Percentiles rank a stretch among this genome's conserved stretches.
Evolutionary conservation across 2,888 invertebrate species (phyloP).

Genomic region (Eupithecia pulchellata): DNA sequence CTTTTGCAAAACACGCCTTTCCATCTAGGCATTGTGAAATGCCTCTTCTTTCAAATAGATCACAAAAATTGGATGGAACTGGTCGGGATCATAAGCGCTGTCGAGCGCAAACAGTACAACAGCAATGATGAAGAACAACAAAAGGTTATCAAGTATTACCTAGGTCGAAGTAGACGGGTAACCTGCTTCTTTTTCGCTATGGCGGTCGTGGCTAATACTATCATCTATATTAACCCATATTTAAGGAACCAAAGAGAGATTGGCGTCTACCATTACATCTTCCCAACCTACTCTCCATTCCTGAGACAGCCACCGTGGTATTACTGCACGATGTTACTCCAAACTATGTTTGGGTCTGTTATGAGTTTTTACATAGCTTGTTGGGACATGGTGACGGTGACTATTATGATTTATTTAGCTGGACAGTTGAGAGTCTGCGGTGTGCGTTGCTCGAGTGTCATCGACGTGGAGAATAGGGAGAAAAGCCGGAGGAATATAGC

Average conservation of each 20-base stretch:
- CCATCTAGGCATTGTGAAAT: constrained; percentile 65
- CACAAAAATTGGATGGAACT: constrained; percentile 60
- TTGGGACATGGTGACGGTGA: constrained; percentile 67
- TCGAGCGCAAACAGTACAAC: constrained; percentile 56
- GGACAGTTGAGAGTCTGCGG: constrained; percentile 65
- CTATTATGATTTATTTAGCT: constrained; percentile 70
- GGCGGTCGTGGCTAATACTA: constrained; percentile 54
- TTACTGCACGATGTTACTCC: constrained; percentile 62
- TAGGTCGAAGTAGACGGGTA: constrained; percentile 57
- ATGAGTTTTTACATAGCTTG: constrained; percentile 61
- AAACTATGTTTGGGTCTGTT: constrained; percentile 60
- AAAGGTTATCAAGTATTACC: constrained; percentile 54
- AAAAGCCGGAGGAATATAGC: constrained; percentile 59
- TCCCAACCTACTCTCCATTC: constrained; percentile 67
- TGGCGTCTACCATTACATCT: constrained; percentile 60
- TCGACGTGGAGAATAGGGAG: constrained; percentile 42
- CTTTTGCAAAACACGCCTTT: constrained; percentile 68
- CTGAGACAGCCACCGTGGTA: constrained; percentile 62
- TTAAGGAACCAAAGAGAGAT: constrained; percentile 59
- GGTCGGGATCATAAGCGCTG: constrained; percentile 59
- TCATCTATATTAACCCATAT: constrained; percentile 65
- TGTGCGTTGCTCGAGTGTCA: constrained; percentile 52
- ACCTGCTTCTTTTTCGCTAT: constrained; percentile 64
- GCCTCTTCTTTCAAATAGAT: constrained; percentile 60
- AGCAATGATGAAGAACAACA: constrained; percentile 46